Percentiles rank a stretch among this genome's conserved stretches.
These are phyloP conservation scores for Argyresthia albistria DNA, from an alignment of 2,888 invertebrate genomes.

Conservation along the genomic window DNA sequence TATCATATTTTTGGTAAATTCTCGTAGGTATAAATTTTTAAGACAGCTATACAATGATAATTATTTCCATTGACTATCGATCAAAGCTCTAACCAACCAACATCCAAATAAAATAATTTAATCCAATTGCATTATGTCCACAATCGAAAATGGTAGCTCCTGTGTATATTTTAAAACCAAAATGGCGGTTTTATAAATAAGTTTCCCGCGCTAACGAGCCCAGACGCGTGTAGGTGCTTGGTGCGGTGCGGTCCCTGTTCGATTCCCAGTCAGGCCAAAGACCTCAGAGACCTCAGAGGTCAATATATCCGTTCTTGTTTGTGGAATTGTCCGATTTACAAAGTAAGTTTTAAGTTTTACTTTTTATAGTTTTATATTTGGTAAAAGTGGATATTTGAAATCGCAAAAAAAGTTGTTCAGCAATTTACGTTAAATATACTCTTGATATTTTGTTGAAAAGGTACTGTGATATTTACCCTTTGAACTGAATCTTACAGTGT, in stretches of 20 bases:
- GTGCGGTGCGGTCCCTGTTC: not conserved
- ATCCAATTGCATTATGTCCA: too few species aligned
- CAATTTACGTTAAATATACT: too few species aligned
- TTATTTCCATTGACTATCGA: too few species aligned
- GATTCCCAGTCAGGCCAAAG: not conserved
- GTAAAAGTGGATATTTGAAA: not conserved
- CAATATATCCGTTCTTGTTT: not conserved
- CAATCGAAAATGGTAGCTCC: not conserved
- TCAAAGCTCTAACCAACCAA: too few species aligned
- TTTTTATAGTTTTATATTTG: not conserved
- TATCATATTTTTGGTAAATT: too few species aligned
- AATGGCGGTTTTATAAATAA: slow-evolving; percentile 3
- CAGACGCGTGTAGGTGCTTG: not conserved
- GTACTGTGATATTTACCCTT: too few species aligned
- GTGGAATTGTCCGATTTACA: not conserved
- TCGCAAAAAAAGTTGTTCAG: too few species aligned
- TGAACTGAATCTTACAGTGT: too few species aligned
- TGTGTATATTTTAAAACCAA: slow-evolving; percentile 4
- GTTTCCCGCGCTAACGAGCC: not conserved
- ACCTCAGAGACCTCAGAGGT: not conserved
- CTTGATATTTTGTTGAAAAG: too few species aligned
- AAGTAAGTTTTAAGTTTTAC: not conserved
- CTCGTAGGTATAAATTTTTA: too few species aligned
- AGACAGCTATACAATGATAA: too few species aligned
- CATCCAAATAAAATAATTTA: too few species aligned